phyloP scores from a whole-genome alignment of 2,888 invertebrate genomes.

The Villa cingulata region DNA sequence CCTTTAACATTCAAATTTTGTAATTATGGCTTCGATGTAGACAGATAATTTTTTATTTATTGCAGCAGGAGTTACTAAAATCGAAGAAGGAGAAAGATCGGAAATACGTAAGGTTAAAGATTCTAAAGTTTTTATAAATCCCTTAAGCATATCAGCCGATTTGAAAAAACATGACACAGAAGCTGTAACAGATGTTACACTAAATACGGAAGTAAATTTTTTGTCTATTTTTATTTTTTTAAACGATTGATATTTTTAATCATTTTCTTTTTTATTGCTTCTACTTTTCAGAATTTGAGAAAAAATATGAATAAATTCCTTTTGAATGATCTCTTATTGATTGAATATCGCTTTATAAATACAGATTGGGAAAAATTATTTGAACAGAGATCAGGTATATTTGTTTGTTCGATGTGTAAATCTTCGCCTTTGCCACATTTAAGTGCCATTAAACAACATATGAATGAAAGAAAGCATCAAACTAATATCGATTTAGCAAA shows the following conservation, averaged over 20 bases:
- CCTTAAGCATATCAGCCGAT: not conserved
- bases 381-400: not conserved
- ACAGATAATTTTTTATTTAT: no score
- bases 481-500: not conserved
- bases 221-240: no score
- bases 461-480: not conserved
- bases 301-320: slow-evolving; percentile 1
- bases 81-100: no score
- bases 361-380: slow-evolving; percentile 2
- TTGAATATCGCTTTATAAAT: slow-evolving; percentile 5
- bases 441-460: slow-evolving; percentile 1
- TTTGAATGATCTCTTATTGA: not conserved
- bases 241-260: not conserved
- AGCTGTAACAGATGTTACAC: not conserved
- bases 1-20: no score
- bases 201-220: not conserved
- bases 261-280: not conserved
- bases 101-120: not conserved
- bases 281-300: not conserved
- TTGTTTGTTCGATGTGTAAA: slow-evolving; percentile 4
- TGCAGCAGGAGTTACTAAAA: no score
- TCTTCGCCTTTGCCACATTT: not conserved
- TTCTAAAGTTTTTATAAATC: not conserved
- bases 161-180: not conserved
- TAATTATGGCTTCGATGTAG: no score